Evolutionary conservation across 1,140 invertebrate genomes (phyloP).

Genomic region (Papilio helenus): DNA sequence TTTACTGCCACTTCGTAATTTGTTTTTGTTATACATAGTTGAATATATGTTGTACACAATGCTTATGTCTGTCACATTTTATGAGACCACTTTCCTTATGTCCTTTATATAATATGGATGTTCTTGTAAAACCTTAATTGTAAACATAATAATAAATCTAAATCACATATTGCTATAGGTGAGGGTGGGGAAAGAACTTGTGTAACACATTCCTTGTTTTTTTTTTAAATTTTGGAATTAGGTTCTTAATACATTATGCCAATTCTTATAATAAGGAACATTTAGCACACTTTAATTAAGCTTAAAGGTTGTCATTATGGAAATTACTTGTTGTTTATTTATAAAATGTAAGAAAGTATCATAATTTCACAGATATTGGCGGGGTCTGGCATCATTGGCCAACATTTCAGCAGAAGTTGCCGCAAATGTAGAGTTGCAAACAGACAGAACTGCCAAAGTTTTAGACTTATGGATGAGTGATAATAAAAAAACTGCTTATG

Average conservation of each 20-base stretch:
- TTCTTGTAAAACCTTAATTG: not conserved
- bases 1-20: not conserved
- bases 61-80: no score
- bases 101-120: not conserved
- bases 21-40: constrained; percentile 31
- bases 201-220: not conserved
- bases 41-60: not conserved
- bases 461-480: constrained; percentile 81
- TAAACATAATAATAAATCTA: not conserved
- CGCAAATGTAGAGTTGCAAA: constrained; percentile 72
- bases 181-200: not conserved
- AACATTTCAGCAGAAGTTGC: constrained; percentile 78
- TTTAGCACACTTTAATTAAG: not conserved
- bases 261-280: no score
- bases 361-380: constrained; percentile 85
- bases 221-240: not conserved
- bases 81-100: not conserved
- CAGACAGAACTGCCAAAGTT: constrained; percentile 83
- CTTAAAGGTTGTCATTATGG: no score
- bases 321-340: not conserved
- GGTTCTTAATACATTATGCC: no score
- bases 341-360: not conserved
- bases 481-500: constrained; percentile 67
- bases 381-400: constrained; percentile 85
- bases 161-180: not conserved